A percentile compares a stretch with the other conserved stretches of the same genome.
These are phyloP conservation scores for Cochlearius cochlearius DNA, from an alignment of 2,113 vertebrate genomes.

Conservation along the genomic window DNA sequence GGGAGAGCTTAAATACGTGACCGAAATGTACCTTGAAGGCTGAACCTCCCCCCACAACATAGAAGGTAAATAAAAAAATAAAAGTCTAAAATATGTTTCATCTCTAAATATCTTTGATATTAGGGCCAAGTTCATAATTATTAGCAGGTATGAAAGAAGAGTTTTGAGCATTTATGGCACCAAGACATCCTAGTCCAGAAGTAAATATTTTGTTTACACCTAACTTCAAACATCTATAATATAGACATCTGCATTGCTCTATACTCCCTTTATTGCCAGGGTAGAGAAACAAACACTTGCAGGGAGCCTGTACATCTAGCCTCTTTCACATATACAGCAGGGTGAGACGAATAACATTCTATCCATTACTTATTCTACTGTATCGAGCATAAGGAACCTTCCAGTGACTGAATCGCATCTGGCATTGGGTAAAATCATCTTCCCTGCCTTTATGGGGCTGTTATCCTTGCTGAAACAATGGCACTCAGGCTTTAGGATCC, in stretches of 20 bases:
- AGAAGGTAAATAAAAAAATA: conserved; percentile 20
- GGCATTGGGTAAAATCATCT: neutral
- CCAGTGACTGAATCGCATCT: neutral
- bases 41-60: conserved; percentile 14
- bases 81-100: conserved; percentile 33
- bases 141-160: conserved; percentile 28
- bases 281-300: neutral
- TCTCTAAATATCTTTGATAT: conserved; percentile 56
- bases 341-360: neutral
- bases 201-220: conserved; percentile 58
- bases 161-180: conserved; percentile 29
- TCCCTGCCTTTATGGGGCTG: neutral
- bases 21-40: conserved; percentile 32
- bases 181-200: conserved; percentile 30
- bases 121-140: conserved; percentile 51
- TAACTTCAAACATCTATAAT: conserved; percentile 41
- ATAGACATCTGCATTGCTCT: neutral
- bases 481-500: neutral
- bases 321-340: neutral
- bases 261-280: neutral
- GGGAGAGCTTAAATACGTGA: conserved; percentile 11
- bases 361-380: neutral
- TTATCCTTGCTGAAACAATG: neutral
- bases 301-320: neutral
- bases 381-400: neutral